Conservation (phyloP, 2,113 vertebrate species). For the Heterotis niloticus region DNA sequence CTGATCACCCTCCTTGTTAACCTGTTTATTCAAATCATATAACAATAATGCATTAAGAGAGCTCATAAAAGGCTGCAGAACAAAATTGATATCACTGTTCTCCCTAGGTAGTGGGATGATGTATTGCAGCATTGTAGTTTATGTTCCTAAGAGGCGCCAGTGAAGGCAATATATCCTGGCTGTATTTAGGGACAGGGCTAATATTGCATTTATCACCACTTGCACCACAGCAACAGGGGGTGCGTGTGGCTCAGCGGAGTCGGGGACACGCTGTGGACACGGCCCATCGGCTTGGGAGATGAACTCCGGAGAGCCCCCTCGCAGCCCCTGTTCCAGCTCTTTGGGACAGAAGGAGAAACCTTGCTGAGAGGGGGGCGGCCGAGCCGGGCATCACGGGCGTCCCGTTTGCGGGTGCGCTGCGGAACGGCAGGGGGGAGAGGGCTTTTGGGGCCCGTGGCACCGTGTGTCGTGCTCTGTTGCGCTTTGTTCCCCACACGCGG, state of each 20-base stretch:
- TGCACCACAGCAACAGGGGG: slow-evolving; percentile 4
- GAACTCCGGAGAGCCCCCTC: not conserved
- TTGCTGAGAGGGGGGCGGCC: too few species aligned
- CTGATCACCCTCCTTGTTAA: slow-evolving; percentile 6
- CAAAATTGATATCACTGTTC: slow-evolving; percentile 20
- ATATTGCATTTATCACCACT: slow-evolving; percentile 25
- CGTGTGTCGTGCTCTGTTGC: not conserved
- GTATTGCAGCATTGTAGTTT: slow-evolving; percentile 27
- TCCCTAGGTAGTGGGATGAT: slow-evolving; percentile 25
- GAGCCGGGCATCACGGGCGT: too few species aligned
- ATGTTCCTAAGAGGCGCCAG: slow-evolving; percentile 23
- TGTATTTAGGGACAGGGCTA: slow-evolving; percentile 31
- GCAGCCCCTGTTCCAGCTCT: not conserved
- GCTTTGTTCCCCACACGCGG: not conserved
- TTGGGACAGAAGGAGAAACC: too few species aligned
- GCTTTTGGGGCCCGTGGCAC: not conserved
- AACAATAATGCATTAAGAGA: slow-evolving; percentile 9
- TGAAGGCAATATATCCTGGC: slow-evolving; percentile 16
- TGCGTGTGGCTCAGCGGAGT: slow-evolving; percentile 6
- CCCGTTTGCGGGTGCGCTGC: not conserved
- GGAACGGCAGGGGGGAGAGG: not conserved
- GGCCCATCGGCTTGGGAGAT: not conserved
- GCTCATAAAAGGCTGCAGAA: slow-evolving; percentile 11
- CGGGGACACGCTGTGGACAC: slow-evolving; percentile 13
- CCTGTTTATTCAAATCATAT: slow-evolving; percentile 20